Base-by-base conservation (phyloP, 2,113 vertebrate genomes). In the Halichoeres trimaculatus region DNA sequence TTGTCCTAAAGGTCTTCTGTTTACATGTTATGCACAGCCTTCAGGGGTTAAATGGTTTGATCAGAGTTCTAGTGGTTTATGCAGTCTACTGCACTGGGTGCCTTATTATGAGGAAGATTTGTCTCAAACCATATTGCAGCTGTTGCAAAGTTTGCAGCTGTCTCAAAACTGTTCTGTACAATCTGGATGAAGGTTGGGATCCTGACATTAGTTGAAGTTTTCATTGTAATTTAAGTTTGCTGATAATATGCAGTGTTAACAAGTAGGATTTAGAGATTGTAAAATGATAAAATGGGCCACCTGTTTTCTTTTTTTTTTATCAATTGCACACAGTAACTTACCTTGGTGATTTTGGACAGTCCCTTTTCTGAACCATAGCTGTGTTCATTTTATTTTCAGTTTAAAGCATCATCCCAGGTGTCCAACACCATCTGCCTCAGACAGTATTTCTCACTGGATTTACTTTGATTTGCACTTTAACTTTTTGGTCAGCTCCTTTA, bases 401-500 rank as follows among this genome's bases (percentile, higher is more conserved):
- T 20, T 47, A 17, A 48, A 58, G 17, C 24, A 55, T 47, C 55
- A 38, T 22, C 22, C 26, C 55, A 56, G 22, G 30, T 61, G 34
- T 19, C 0, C 2, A 41, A 12, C 47, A 67, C 14, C 17, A n/a
- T 48, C 41, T 55, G 59, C 47, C 54, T 60, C 54, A 70, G 40
- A 51, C 9, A 45, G 51, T 70, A 59, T 65, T 81, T 70, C 26
- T 20, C 48, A 17, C 1, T 53, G 16, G 51, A 22, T 74, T 83
- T 63, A 67, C 51, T 45, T 82, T 8, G 22, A 16, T 74, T 69
- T 80, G 88, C 88, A 89, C 88, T 90, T 90, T 88, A 84, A 56
- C 70, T 48, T 4, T 70, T 60, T 14, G 30, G 17, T 53, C 14
- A 5, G 23, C 23, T 67, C 1, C 41, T 56, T 64, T 8, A 36